A percentile compares a stretch with the other conserved stretches of the same genome.
These are phyloP conservation scores for Vanacampus margaritifer DNA, from an alignment of 2,113 vertebrate species.

Conservation along the genomic window DNA sequence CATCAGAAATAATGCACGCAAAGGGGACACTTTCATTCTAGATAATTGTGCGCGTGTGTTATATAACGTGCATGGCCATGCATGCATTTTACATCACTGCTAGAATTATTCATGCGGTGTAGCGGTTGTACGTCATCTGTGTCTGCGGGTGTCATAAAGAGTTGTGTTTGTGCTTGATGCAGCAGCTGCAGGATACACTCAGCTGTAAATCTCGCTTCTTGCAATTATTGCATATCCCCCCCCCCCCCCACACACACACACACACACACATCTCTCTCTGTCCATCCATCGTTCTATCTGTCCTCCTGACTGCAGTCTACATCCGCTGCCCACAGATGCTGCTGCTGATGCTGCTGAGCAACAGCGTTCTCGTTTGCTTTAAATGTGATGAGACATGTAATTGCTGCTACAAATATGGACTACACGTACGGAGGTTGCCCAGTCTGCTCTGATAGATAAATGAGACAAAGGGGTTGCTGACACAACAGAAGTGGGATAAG, in stretches of 20 bases:
- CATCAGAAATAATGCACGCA: neutral
- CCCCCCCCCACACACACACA: slow-evolving; percentile 4
- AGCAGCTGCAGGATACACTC: slow-evolving; percentile 59
- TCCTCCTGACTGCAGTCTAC: slow-evolving; percentile 65
- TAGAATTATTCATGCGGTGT: slow-evolving; percentile 37
- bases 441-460: slow-evolving; percentile 41
- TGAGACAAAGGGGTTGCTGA: slow-evolving; percentile 10
- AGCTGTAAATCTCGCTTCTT: slow-evolving; percentile 45
- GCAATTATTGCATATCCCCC: neutral
- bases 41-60: slow-evolving; percentile 16
- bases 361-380: slow-evolving; percentile 37
- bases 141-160: slow-evolving; percentile 41
- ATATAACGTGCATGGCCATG: slow-evolving; percentile 34
- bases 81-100: slow-evolving; percentile 31
- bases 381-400: slow-evolving; percentile 45
- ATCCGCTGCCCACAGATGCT: slow-evolving; percentile 44
- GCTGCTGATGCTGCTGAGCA: slow-evolving; percentile 45
- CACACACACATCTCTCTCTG: slow-evolving; percentile 40
- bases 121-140: slow-evolving; percentile 8
- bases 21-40: neutral
- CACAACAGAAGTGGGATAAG: slow-evolving; percentile 6
- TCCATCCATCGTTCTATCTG: slow-evolving; percentile 54
- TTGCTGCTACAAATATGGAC: slow-evolving; percentile 48
- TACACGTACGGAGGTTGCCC: slow-evolving; percentile 56
- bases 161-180: slow-evolving; percentile 49